phyloP scores from a whole-genome alignment of 2,888 invertebrate genomes.

The Idaea straminata region DNA sequence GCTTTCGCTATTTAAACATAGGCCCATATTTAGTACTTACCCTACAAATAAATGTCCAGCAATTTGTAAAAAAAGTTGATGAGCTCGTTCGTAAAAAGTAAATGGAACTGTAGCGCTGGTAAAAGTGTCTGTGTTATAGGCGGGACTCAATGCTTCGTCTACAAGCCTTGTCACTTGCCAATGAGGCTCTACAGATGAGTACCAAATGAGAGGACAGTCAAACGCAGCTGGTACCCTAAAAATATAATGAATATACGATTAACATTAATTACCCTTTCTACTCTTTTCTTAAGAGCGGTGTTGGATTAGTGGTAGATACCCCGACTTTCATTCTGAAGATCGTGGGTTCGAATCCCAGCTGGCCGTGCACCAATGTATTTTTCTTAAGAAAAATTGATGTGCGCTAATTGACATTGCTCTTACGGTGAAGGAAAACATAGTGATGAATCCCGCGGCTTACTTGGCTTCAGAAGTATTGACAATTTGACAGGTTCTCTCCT shows the following conservation, averaged over 20 bases:
- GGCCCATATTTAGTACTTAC: background rate
- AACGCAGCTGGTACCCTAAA: conserved; percentile 32
- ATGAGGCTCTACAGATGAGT: conserved; percentile 26
- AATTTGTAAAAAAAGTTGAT: background rate
- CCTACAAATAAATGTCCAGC: background rate
- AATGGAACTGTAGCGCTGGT: background rate
- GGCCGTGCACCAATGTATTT: no score
- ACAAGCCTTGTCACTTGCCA: conserved; percentile 25
- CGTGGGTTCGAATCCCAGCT: no score
- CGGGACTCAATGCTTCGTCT: conserved; percentile 29
- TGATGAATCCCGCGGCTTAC: no score
- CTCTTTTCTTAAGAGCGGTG: no score
- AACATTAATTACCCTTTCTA: background rate
- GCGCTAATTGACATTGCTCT: no score
- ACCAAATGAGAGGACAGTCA: conserved; percentile 35
- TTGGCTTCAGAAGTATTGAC: no score
- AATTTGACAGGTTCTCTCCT: no score
- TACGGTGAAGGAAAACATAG: no score
- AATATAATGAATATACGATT: conserved; percentile 7
- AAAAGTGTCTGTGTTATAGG: conserved; percentile 13
- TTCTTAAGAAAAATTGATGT: no score
- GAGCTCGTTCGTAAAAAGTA: background rate
- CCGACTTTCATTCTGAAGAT: no score
- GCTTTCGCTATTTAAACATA: background rate
- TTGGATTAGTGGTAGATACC: no score